Evolutionary conservation across 2,113 vertebrate genomes (phyloP).

Genomic region (Istiophorus platypterus): DNA sequence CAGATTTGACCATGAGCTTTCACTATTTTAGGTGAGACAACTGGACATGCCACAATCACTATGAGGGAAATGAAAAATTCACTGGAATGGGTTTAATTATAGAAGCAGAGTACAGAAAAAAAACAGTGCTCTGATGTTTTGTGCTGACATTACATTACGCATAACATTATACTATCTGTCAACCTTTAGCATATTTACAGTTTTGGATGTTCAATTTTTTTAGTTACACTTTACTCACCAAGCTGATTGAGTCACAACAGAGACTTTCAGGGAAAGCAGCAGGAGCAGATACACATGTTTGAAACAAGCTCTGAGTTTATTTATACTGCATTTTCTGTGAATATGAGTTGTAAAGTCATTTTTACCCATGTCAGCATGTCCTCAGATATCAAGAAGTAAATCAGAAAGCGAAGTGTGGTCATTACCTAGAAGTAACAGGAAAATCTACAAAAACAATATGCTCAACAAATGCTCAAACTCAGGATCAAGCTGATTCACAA

Average conservation of each 20-base stretch:
- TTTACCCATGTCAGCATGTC: background rate
- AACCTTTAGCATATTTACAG: background rate
- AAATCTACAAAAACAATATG: conserved; percentile 11
- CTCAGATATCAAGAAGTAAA: no score
- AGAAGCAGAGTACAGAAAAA: background rate
- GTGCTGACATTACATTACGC: conserved; percentile 11
- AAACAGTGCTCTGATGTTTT: background rate
- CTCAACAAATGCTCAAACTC: no score
- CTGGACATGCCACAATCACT: background rate
- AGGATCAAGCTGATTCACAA: conserved; percentile 2
- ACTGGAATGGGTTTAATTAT: background rate
- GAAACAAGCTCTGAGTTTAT: background rate
- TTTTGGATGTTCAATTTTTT: background rate
- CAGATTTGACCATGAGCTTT: conserved; percentile 17
- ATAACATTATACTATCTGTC: background rate
- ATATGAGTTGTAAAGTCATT: background rate
- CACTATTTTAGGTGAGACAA: conserved; percentile 23
- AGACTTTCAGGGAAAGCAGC: background rate
- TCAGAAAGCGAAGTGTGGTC: no score
- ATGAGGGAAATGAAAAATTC: background rate
- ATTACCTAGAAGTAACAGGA: background rate
- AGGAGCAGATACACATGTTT: background rate
- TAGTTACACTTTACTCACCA: background rate
- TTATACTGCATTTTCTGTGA: background rate
- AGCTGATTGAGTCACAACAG: background rate